phyloP scores from a whole-genome alignment of 2,797 vertebrate genomes.

The Nannoperca obscura region DNA sequence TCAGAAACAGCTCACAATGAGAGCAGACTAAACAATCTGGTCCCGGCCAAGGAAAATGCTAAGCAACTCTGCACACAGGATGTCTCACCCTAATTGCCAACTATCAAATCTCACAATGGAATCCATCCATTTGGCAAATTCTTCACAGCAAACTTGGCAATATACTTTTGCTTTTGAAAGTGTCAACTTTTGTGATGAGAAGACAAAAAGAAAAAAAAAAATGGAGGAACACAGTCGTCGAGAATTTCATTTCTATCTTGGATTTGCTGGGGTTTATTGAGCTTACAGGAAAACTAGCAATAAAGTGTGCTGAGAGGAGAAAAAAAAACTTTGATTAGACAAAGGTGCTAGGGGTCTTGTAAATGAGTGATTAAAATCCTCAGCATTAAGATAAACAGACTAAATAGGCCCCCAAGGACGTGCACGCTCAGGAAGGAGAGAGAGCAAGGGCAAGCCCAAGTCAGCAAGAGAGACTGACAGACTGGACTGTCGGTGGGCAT shows the following conservation, averaged over 20 bases:
- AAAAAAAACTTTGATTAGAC: constrained; percentile 55
- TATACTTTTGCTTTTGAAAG: constrained; percentile 74
- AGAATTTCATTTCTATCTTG: constrained; percentile 60
- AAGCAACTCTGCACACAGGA: constrained; percentile 92
- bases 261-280: constrained; percentile 58
- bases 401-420: constrained; percentile 74
- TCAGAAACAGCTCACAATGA: constrained; percentile 92
- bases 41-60: constrained; percentile 90
- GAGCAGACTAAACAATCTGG: constrained; percentile 96
- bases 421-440: constrained; percentile 45
- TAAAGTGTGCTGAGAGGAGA: constrained; percentile 32
- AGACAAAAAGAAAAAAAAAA: constrained; percentile 40
- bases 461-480: constrained; percentile 52
- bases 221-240: constrained; percentile 51
- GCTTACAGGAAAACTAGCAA: constrained; percentile 60
- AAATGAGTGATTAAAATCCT: constrained; percentile 78
- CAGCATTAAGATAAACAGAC: constrained; percentile 77
- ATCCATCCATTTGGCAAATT: constrained; percentile 90
- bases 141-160: constrained; percentile 79
- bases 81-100: constrained; percentile 89
- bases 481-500: constrained; percentile 63
- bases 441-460: constrained; percentile 35
- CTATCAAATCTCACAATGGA: constrained; percentile 91
- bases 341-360: constrained; percentile 73
- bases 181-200: constrained; percentile 78